Conservation (phyloP, 2,888 invertebrate species). For the Norana najaformis region DNA sequence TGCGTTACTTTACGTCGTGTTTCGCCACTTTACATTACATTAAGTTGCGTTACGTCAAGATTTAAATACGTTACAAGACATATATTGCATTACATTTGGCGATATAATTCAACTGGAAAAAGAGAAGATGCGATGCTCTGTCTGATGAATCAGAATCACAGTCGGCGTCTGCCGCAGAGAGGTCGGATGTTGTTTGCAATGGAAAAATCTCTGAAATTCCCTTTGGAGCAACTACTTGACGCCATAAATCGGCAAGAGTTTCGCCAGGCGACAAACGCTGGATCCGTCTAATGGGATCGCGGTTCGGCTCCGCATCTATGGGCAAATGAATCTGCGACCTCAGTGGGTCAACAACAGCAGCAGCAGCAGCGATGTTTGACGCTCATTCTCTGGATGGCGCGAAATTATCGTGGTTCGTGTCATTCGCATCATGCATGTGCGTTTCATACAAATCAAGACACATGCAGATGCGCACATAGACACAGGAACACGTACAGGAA, state of each 20-base stretch:
- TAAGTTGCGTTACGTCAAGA: too few species aligned
- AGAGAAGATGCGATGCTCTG: too few species aligned
- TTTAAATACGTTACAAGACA: too few species aligned
- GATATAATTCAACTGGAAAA: too few species aligned
- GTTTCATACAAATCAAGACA: background rate
- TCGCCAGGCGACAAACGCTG: background rate
- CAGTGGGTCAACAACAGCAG: background rate
- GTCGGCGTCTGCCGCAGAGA: background rate
- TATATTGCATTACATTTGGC: too few species aligned
- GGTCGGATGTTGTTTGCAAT: background rate
- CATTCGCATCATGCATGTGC: background rate
- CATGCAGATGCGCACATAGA: background rate
- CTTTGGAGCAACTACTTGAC: background rate
- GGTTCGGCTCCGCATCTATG: background rate
- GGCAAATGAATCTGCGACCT: background rate
- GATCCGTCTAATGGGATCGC: background rate
- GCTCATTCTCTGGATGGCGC: background rate
- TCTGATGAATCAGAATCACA: too few species aligned
- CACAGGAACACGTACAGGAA: too few species aligned
- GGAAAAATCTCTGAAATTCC: background rate
- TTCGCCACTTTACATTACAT: too few species aligned
- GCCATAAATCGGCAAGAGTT: background rate
- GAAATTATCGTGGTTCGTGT: background rate
- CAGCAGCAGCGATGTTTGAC: background rate
- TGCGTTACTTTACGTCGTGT: too few species aligned